Evolutionary conservation across 2,888 invertebrate species (phyloP).

Genomic region (Polyommatus iphigenia): DNA sequence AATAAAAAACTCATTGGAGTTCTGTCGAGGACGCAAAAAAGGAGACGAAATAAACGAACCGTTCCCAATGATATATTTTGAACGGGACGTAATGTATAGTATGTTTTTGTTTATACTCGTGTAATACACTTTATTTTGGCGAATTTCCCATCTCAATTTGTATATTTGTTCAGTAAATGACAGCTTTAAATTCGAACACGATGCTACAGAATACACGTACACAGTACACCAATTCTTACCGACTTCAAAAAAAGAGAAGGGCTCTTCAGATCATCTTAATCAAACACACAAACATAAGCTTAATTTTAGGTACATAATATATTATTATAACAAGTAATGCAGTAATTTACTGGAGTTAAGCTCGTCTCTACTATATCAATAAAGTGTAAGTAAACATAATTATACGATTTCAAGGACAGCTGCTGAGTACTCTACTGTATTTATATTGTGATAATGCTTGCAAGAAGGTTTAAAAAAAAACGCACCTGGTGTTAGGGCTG

Average conservation of each 20-base stretch:
- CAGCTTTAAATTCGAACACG: conserved; percentile 20
- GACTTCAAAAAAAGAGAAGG: neutral
- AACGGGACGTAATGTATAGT: conserved; percentile 3
- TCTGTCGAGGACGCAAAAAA: neutral
- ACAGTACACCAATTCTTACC: neutral
- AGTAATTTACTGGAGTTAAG: too few species aligned
- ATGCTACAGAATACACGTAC: neutral
- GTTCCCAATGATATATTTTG: conserved; percentile 21
- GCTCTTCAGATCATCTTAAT: neutral
- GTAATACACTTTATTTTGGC: conserved; percentile 3
- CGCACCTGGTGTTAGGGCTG: conserved; percentile 10
- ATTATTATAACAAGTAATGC: too few species aligned
- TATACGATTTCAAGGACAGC: too few species aligned
- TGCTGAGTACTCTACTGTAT: neutral
- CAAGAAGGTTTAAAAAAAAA: neutral
- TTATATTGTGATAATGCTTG: neutral
- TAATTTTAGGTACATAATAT: too few species aligned
- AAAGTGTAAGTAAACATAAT: too few species aligned
- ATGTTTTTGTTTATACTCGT: conserved; percentile 21
- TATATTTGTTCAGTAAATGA: conserved; percentile 8
- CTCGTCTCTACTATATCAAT: too few species aligned
- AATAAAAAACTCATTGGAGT: neutral
- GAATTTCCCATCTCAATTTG: conserved; percentile 26
- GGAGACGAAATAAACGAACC: conserved; percentile 17
- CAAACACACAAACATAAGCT: too few species aligned